phyloP scores from a whole-genome alignment of 2,113 vertebrate species.

The Tamias sibiricus region DNA sequence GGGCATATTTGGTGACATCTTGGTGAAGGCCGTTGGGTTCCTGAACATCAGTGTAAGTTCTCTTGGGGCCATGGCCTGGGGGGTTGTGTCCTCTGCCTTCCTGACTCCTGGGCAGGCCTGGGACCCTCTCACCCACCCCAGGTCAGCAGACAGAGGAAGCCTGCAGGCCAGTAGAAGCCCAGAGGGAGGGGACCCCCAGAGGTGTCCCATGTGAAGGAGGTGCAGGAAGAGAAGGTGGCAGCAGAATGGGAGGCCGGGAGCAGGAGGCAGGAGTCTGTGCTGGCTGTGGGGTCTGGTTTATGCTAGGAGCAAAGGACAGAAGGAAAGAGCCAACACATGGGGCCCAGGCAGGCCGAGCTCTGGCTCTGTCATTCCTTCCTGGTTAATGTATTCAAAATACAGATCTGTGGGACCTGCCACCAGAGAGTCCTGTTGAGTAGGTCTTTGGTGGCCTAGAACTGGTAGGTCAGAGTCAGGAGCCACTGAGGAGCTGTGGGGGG shows the following conservation, averaged over 20 bases:
- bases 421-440: background rate
- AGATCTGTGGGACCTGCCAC: background rate
- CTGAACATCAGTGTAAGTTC: constrained; percentile 74
- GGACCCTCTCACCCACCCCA: background rate
- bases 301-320: background rate
- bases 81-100: background rate
- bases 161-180: background rate
- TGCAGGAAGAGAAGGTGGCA: background rate
- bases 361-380: background rate
- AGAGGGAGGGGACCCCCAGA: background rate
- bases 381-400: background rate
- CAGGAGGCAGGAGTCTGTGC: background rate
- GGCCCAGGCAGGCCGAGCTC: background rate
- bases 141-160: background rate
- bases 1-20: constrained; percentile 78
- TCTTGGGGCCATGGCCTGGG: background rate
- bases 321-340: background rate
- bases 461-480: background rate
- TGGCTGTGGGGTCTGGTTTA: no score
- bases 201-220: background rate
- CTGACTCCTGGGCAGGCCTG: background rate
- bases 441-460: background rate
- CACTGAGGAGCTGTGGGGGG: background rate
- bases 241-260: no score
- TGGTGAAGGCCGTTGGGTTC: constrained; percentile 77